Evolutionary conservation across 2,888 invertebrate genomes (phyloP).

Genomic region (Nomada flava): DNA sequence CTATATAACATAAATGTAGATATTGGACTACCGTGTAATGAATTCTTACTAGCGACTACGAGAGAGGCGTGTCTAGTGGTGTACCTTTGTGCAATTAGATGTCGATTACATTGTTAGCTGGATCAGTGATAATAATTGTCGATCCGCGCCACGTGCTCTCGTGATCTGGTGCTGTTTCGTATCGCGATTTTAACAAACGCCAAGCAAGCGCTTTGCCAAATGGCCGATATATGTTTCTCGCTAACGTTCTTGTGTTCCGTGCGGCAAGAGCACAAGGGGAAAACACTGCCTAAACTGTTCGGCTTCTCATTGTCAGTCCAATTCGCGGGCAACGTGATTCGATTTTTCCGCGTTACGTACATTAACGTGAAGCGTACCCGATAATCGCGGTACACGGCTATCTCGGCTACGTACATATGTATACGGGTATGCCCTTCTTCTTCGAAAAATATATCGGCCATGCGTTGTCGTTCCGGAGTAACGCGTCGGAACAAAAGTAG

Average conservation of each 20-base stretch:
- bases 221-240: constrained; percentile 71
- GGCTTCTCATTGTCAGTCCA: constrained; percentile 36
- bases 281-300: constrained; percentile 72
- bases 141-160: constrained; percentile 71
- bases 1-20: constrained; percentile 77
- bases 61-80: constrained; percentile 67
- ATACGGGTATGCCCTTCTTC: constrained; percentile 34
- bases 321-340: constrained; percentile 24
- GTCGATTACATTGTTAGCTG: constrained; percentile 68
- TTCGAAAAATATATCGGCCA: constrained; percentile 68
- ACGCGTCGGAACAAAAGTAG: constrained; percentile 24
- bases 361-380: constrained; percentile 11
- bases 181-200: constrained; percentile 47
- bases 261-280: constrained; percentile 36
- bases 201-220: constrained; percentile 49
- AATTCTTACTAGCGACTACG: constrained; percentile 74
- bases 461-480: neutral
- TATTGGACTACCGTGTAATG: constrained; percentile 75
- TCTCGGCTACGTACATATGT: constrained; percentile 13
- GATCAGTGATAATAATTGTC: constrained; percentile 67
- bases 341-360: constrained; percentile 15
- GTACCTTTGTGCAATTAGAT: constrained; percentile 78
- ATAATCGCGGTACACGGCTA: neutral
- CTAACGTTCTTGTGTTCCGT: constrained; percentile 54
- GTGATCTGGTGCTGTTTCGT: constrained; percentile 75